These are phyloP conservation scores for Stegostoma tigrinum DNA, from an alignment of 2,113 vertebrate genomes.

Conservation along the genomic window DNA sequence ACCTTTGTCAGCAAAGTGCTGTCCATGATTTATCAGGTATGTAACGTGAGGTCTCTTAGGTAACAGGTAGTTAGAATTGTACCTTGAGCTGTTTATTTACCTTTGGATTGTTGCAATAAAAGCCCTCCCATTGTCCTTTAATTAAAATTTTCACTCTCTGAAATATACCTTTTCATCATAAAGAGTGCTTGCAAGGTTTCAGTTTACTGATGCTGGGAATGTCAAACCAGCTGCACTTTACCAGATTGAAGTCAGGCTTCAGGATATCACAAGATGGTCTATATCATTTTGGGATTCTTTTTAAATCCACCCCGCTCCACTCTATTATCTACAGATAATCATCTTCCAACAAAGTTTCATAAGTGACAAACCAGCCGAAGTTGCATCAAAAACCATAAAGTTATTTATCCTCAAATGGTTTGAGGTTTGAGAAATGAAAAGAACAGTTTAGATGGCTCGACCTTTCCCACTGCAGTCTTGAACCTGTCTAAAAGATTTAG, in stretches of 20 bases:
- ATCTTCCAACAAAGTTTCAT: neutral
- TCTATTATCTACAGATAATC: neutral
- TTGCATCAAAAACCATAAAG: neutral
- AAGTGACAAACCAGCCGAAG: neutral
- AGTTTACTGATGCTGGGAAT: slow-evolving; percentile 30
- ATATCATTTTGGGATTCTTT: neutral
- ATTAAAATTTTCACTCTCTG: slow-evolving; percentile 36
- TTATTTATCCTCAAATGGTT: neutral
- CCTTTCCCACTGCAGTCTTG: neutral
- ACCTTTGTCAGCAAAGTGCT: slow-evolving; percentile 40
- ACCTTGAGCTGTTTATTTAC: slow-evolving; percentile 41
- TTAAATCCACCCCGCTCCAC: neutral
- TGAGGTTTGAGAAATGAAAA: neutral
- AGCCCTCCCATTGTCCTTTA: slow-evolving; percentile 31
- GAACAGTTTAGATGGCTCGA: neutral
- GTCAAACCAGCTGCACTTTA: slow-evolving; percentile 19
- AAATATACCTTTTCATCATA: slow-evolving; percentile 28
- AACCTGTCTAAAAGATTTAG: neutral
- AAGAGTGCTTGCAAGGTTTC: neutral
- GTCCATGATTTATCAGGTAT: slow-evolving; percentile 44
- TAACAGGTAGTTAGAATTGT: slow-evolving; percentile 35
- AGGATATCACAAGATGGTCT: neutral
- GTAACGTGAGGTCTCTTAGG: slow-evolving; percentile 42
- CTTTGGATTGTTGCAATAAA: slow-evolving; percentile 24
- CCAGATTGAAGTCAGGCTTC: neutral